These are phyloP conservation scores for Lates calcarifer DNA, from an alignment of 2,113 vertebrate species.

Conservation along the genomic window DNA sequence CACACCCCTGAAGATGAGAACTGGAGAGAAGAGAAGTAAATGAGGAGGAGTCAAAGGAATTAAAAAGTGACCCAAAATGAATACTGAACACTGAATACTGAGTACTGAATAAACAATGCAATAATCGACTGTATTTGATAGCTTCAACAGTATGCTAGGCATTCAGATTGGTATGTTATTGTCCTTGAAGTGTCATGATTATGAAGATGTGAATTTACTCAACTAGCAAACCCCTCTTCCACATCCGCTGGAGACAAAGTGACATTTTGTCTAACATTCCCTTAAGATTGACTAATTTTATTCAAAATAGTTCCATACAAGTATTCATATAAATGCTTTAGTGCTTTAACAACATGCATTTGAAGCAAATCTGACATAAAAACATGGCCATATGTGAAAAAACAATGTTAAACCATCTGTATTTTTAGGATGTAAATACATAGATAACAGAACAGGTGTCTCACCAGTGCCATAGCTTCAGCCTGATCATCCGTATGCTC, in stretches of 20 bases:
- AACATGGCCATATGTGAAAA: background rate
- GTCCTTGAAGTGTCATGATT: background rate
- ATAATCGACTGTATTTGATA: background rate
- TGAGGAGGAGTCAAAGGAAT: background rate
- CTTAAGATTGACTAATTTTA: background rate
- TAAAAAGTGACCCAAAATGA: background rate
- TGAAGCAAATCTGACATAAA: background rate
- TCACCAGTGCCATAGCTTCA: conserved; percentile 89
- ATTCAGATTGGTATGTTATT: background rate
- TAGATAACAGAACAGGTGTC: conserved; percentile 41
- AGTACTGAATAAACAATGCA: background rate
- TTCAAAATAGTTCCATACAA: background rate
- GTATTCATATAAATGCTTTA: background rate
- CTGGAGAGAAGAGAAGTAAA: background rate
- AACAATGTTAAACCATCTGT: background rate
- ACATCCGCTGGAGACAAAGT: background rate
- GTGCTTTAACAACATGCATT: background rate
- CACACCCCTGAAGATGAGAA: background rate
- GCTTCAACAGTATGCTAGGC: background rate
- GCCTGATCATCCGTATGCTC: conserved; percentile 90
- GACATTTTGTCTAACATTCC: background rate
- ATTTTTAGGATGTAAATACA: background rate
- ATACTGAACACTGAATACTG: background rate
- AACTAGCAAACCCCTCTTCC: background rate
- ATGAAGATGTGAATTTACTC: background rate